Evolutionary conservation across 2,888 invertebrate genomes (phyloP).

Genomic region (Anthophora plumipes): DNA sequence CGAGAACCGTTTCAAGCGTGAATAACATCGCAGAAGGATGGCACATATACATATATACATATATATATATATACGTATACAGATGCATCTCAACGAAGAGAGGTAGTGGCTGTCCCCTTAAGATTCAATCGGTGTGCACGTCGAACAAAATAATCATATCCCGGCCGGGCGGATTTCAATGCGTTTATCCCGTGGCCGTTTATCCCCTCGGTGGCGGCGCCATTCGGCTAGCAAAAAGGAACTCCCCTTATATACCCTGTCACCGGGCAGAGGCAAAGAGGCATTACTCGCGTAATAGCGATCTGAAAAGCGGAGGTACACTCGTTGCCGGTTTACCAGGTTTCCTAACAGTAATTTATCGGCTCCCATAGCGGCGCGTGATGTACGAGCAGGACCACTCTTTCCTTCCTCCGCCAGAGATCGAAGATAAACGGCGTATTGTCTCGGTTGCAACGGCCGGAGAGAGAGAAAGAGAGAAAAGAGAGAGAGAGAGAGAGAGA

Average conservation of each 20-base stretch:
- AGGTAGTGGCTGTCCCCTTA: conserved; percentile 13
- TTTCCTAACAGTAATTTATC: conserved; percentile 71
- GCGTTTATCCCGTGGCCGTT: conserved; percentile 21
- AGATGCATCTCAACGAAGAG: not conserved
- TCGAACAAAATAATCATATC: conserved; percentile 56
- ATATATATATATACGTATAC: not conserved
- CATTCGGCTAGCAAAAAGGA: conserved; percentile 19
- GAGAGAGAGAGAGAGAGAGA: too few relatives aligned
- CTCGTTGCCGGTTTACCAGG: conserved; percentile 66
- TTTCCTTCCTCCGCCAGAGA: conserved; percentile 67
- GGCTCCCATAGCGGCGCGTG: conserved; percentile 63
- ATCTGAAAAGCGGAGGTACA: conserved; percentile 58
- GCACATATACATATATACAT: not conserved
- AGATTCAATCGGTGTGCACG: conserved; percentile 48
- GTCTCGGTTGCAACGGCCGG: conserved; percentile 54
- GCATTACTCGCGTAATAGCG: conserved; percentile 65
- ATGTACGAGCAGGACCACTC: conserved; percentile 67
- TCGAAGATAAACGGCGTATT: conserved; percentile 74
- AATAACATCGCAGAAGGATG: not conserved
- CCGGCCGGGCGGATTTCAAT: conserved; percentile 26
- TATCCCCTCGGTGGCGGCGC: not conserved
- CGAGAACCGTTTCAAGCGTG: not conserved
- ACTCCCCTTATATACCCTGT: conserved; percentile 35
- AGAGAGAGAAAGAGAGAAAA: too few relatives aligned
- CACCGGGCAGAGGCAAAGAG: conserved; percentile 42